Base-by-base conservation (phyloP, 1,140 invertebrate genomes). In the Eurosta solidaginis region DNA sequence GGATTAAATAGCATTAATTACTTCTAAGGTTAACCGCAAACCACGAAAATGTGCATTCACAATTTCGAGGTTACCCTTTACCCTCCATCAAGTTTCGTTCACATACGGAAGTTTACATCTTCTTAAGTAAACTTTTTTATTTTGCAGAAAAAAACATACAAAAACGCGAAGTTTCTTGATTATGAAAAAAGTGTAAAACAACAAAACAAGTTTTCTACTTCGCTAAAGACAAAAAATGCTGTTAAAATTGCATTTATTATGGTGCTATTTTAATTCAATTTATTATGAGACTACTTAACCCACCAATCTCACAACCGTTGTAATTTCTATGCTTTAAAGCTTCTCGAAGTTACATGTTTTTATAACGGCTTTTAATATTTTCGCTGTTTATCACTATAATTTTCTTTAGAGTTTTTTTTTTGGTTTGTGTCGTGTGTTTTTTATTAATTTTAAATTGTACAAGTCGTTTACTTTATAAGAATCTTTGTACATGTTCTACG, bases 331-430 rank as follows among this genome's bases (percentile, higher is more conserved):
- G n/a, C 59, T 20, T 33, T 4, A 36, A 17, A 68, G 36, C 59
- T 40, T 20, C 36, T 29, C 59, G 27, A n/a, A n/a, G n/a, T n/a
- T n/a, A n/a, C n/a, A n/a, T n/a, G 59, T 33, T 68, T 68, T 20
- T 42, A 68, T 68, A 20, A 68, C 4, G 33, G 59, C 14, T 68
- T 68, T 68, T 68, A 68, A 68, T 68, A n/a, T 68, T 68, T 68
- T 68, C 33, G 59, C 59, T 40, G 22, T 68, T 68, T 42, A 68
- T 42, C 33, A 29, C 22, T 20, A 7, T 22, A 68, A 12, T 20
- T 68, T 68, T 40, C 27, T 68, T 33, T 40, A 9, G 3, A 20
- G 17, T 68, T 68, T 9, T 33, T 9, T 40, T 29, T 36, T 68
- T 40, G n/a, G n/a, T n/a, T 68, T n/a, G 17, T 22, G 59, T 20